These are phyloP conservation scores for Lytechinus variegatus DNA, from an alignment of 35 echinoderm and acorn worm genomes.

Conservation along the genomic window DNA sequence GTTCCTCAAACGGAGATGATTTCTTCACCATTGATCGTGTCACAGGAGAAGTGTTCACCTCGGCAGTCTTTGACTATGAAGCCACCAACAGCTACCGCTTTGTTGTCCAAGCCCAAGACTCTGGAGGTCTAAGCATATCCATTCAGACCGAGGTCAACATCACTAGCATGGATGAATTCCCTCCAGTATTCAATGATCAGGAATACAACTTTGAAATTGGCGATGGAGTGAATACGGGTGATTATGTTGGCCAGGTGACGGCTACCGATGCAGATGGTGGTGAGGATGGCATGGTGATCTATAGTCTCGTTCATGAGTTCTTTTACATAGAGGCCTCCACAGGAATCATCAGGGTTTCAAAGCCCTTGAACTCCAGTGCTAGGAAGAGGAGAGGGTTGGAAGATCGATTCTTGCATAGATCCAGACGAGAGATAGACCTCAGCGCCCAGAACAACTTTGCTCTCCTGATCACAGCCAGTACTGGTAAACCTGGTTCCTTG, in stretches of 20 bases:
- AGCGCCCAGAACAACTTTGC: conserved; percentile 21
- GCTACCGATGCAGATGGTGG: conserved; percentile 82
- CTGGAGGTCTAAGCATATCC: conserved; percentile 62
- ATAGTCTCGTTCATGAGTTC: conserved; percentile 56
- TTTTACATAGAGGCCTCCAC: conserved; percentile 78
- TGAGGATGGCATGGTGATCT: conserved; percentile 77
- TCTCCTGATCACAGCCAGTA: conserved; percentile 76
- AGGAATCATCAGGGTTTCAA: conserved; percentile 70
- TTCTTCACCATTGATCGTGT: conserved; percentile 78
- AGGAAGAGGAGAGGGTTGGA: conserved; percentile 24
- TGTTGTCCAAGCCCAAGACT: conserved; percentile 73
- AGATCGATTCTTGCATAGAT: neutral
- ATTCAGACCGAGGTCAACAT: conserved; percentile 84
- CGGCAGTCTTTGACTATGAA: conserved; percentile 85
- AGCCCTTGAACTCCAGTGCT: neutral
- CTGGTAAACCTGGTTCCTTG: conserved; percentile 60
- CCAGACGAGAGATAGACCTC: neutral
- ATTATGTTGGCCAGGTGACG: conserved; percentile 71
- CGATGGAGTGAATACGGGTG: conserved; percentile 59
- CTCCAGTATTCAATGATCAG: conserved; percentile 63
- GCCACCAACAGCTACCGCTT: conserved; percentile 62
- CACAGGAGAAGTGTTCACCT: conserved; percentile 77
- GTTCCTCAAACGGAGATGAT: conserved; percentile 60
- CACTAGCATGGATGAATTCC: conserved; percentile 85
- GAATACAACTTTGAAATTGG: conserved; percentile 73